Conservation (phyloP, 2,113 vertebrate species). For the Oncorhynchus gorbuscha region DNA sequence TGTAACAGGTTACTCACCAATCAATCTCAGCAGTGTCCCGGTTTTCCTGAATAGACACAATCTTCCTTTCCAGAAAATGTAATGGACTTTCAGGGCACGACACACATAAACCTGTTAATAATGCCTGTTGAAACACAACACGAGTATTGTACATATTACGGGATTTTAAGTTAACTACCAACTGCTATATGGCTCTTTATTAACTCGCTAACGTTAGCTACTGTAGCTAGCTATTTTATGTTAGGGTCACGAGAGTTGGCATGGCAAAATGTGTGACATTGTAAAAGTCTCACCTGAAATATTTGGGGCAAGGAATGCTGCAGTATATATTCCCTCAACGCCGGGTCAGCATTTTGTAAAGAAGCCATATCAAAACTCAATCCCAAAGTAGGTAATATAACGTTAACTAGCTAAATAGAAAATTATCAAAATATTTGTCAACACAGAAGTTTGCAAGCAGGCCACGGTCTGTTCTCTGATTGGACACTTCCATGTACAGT, state of each 20-base stretch:
- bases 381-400: not conserved
- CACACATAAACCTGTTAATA: constrained; percentile 45
- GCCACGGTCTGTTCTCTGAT: not conserved
- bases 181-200: not conserved
- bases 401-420: not conserved
- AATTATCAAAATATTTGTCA: not conserved
- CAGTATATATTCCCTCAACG: constrained; percentile 36
- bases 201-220: not conserved
- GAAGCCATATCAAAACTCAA: constrained; percentile 23
- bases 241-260: not conserved
- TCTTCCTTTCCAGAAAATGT: constrained; percentile 46
- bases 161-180: no score
- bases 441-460: not conserved
- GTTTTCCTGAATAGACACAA: constrained; percentile 36
- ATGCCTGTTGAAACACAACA: constrained; percentile 22
- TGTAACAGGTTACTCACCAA: constrained; percentile 35
- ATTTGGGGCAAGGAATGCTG: constrained; percentile 50
- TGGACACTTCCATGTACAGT: not conserved
- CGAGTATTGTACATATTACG: not conserved
- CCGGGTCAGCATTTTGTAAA: constrained; percentile 19
- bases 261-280: not conserved
- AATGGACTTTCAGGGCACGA: constrained; percentile 47
- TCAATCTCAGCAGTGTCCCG: constrained; percentile 36
- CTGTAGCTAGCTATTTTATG: no score
- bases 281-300: constrained; percentile 39